These are phyloP conservation scores for Danaus plexippus DNA, from an alignment of 1,140 invertebrate genomes.

Conservation along the genomic window DNA sequence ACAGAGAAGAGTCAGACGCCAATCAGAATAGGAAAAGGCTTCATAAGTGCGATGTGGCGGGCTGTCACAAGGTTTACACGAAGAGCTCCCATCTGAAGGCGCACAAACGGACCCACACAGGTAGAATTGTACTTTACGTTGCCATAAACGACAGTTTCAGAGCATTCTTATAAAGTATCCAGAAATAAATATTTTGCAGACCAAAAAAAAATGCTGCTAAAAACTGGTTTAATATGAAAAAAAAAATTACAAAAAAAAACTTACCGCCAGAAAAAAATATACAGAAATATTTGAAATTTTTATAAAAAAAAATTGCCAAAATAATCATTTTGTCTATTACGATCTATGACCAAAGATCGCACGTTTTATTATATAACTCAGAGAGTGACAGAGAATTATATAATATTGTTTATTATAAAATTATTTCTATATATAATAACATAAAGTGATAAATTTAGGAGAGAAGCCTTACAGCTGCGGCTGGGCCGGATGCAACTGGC, in stretches of 20 bases:
- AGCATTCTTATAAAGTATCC: too few relatives aligned
- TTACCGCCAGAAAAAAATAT: too few relatives aligned
- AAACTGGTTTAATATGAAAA: too few relatives aligned
- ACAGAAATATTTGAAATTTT: too few relatives aligned
- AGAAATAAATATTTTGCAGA: too few relatives aligned
- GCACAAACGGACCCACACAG: slow-evolving; percentile 97
- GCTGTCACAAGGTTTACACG: slow-evolving; percentile 97
- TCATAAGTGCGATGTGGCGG: slow-evolving; percentile 95
- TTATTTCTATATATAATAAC: too few relatives aligned
- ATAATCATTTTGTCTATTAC: too few relatives aligned
- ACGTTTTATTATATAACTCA: too few relatives aligned
- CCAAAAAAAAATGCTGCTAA: too few relatives aligned
- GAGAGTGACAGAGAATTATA: neutral
- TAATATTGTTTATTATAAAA: slow-evolving; percentile 4
- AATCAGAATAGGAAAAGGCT: slow-evolving; percentile 55
- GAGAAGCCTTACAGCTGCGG: slow-evolving; percentile 95
- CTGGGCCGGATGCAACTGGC: slow-evolving; percentile 96
- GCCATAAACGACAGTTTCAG: slow-evolving; percentile 13
- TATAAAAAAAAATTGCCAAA: too few relatives aligned
- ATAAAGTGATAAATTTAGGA: slow-evolving; percentile 74
- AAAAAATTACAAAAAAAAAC: too few relatives aligned
- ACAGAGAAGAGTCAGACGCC: slow-evolving; percentile 18
- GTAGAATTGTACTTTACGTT: slow-evolving; percentile 71
- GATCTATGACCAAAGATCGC: too few relatives aligned
- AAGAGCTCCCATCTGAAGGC: slow-evolving; percentile 98